Base-by-base conservation (phyloP, 2,797 vertebrate species). In the Acrossocheilus fasciatus region DNA sequence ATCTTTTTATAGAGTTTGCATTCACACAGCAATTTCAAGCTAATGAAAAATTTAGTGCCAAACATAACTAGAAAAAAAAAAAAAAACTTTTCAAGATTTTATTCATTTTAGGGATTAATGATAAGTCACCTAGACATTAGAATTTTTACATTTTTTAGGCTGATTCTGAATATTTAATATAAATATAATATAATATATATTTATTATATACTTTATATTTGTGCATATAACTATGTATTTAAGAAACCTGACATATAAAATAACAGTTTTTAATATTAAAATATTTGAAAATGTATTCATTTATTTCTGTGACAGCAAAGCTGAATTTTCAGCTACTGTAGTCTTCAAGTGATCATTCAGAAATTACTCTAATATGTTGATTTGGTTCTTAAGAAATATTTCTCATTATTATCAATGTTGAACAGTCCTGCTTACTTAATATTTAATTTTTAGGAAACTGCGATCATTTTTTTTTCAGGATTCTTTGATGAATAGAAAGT, bases 1-100 rank as follows among this genome's bases (percentile, higher is more conserved):
- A 69, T 69, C 18, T 41, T 70, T 20, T 45, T 36, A 54, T 18
- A 76, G 47, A 20, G 30, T 59, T 41, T 78, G 36, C 34, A 23
- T 23, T 78, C 75, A 75, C 2, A 70, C n/a, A 39, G 34, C 36
- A 83, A 74, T 34, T 41, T 54, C 57, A 78, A 68, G 69, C 30
- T 59, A 80, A 45, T 76, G 30, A 81, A 52, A 81, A 74, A 41
- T 41, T 14, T 57, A 39, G 11, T 41, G 11, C 34, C 4, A 34
- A 39, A 9, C 20, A 77, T 47, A 73, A 73, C 20, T 23, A 23
- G 9, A 12, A 26, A 15, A n/a, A 70, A 11, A 70, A 62, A n/a
- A 70, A 11, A 70, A 41, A n/a, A 62, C 59, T 62, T 66, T 66
- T 59, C 2, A 66, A 20, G 18, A 41, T 70, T 23, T 6, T 11